Evolutionary conservation across 2,888 invertebrate genomes (phyloP), one percentile per base, ranked within the genome.

Genomic region (Cordilura impudica): DNA sequence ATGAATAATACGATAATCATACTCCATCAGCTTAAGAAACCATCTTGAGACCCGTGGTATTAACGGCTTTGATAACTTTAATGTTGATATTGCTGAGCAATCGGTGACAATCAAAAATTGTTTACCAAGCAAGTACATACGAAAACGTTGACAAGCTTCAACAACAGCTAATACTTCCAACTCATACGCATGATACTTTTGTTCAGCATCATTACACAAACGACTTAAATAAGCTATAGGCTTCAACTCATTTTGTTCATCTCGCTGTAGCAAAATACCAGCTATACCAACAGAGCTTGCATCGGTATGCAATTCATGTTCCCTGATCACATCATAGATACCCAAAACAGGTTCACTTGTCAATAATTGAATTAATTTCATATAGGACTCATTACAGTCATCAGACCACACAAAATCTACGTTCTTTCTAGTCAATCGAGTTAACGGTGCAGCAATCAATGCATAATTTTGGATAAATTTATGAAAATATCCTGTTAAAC

Each of bases 401-500:
- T 16, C n/a, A 6, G 60, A 12, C 81, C 81, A 82, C 1, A 19
- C 12, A 35, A 82, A 82, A 10, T 14, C 45, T 7, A 47, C 23
- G 10, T 70, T 75, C 72, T 61, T 74, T 12, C 60, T 69, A 7
- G 82, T 69, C 19, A 83, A 39, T 5, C 14, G 29, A 14, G 71
- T 86, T 35, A n/a, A n/a, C n/a, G n/a, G n/a, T n/a, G n/a, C 86
- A 45, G 2, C n/a, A n/a, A n/a, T n/a, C n/a, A n/a, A n/a, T n/a
- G n/a, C n/a, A n/a, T n/a, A n/a, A n/a, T n/a, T n/a, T n/a, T n/a
- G n/a, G n/a, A n/a, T n/a, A n/a, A n/a, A n/a, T 67, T 84, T 86
- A 3, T 85, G 63, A 43, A 87, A 87, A 66, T 83, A 88, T 0
- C 81, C 79, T 0, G 86, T 84, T 0, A 88, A 53, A n/a, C 86